Percentiles rank a stretch among this genome's conserved stretches.
Evolutionary conservation across 2,113 vertebrate species (phyloP).

Genomic region (Spea bombifrons): DNA sequence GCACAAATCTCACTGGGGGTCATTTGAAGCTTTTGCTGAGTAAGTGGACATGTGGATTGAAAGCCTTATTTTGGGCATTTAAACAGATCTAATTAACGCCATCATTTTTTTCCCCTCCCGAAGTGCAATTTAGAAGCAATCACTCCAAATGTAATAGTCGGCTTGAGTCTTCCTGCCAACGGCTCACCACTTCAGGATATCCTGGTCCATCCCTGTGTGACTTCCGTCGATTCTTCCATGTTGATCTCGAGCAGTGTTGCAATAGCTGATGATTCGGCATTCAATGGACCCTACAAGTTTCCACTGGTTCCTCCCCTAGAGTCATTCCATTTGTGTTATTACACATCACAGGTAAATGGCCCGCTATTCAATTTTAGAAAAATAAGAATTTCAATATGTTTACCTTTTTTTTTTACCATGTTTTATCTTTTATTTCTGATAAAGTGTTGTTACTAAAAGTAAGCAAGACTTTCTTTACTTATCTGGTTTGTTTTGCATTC

Average conservation of each 20-base stretch:
- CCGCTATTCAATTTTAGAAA: too few species aligned
- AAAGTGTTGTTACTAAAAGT: too few species aligned
- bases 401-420: too few species aligned
- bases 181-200: conserved; percentile 88
- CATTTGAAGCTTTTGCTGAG: conserved; percentile 36
- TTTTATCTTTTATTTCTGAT: too few species aligned
- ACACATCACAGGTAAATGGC: conserved; percentile 83
- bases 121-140: conserved; percentile 90
- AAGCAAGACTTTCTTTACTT: neutral
- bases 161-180: conserved; percentile 81
- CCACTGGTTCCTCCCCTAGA: conserved; percentile 87
- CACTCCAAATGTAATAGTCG: conserved; percentile 82
- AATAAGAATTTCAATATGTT: too few species aligned
- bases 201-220: conserved; percentile 87
- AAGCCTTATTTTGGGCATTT: conserved; percentile 40
- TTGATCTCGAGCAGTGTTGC: conserved; percentile 81
- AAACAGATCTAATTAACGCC: conserved; percentile 46
- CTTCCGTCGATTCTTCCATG: conserved; percentile 82
- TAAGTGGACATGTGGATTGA: conserved; percentile 43
- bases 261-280: conserved; percentile 75
- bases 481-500: conserved; percentile 17
- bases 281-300: conserved; percentile 88
- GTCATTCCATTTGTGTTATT: conserved; percentile 85
- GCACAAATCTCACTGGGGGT: conserved; percentile 25
- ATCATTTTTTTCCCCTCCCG: conserved; percentile 26